Evolutionary conservation across 2,113 vertebrate species (phyloP), one percentile per base, ranked within the genome.

Genomic region (Ranitomeya imitator): DNA sequence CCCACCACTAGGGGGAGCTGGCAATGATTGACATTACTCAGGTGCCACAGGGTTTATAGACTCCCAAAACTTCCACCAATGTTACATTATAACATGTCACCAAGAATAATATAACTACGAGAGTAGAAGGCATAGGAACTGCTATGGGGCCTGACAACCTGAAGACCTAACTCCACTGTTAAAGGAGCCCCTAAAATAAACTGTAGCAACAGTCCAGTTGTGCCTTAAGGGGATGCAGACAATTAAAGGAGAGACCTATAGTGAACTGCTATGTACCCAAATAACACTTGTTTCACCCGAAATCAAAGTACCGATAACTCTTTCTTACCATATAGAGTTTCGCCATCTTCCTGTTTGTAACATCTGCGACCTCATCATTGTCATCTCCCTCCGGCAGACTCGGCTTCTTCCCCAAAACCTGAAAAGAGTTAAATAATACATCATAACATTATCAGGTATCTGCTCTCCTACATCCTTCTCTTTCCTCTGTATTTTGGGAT

Each of bases 351-450:
- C 97, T 95, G 91, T 99, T 98, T 18, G 91, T 93, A 26, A 97
- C n/a, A 86, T 99, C 97, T 0, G 97, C 97, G 19, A 82, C 10
- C 0, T 69, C 90, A 79, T 99, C 97, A 21, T 94, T 94, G 6
- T 93, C 95, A 65, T 85, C 90, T 55, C 95, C 94, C 0, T 94
- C 92, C 0, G 91, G 92, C 69, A 99, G 94, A 0, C 54, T 86
- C 2, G 96, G 96, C 90, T 96, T 98, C 4, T 7, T 21, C 37
- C 97, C 97, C 88, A 99, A 95, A 90, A 97, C 95, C 97, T 99
- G 59, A 12, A 80, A 59, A 85, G 3, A 45, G 37, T 3, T 45
- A 45, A 45, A 45, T 2, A 45, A 45, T 45, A 45, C 37, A 45
- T 45, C 37, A 4, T 45, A 45, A 45, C 3, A 45, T 45, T 45